Evolutionary conservation across 2,888 invertebrate species (phyloP), one percentile per base, ranked within the genome.

Genomic region (Tetheella fluctuosa): DNA sequence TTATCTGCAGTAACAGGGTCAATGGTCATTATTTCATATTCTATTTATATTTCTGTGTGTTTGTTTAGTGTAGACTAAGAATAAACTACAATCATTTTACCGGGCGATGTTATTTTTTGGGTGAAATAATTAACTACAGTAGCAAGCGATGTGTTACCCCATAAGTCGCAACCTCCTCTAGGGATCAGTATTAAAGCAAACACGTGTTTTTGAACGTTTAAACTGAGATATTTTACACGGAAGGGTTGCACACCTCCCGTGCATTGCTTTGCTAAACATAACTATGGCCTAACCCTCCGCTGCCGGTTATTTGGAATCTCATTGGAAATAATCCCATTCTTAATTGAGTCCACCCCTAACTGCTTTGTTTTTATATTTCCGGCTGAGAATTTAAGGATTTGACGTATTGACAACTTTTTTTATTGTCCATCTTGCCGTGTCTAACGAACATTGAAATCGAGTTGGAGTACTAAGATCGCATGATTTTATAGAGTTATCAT

Each of bases 121-220:
- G 62, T 54, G 52, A 59, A 61, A 66, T 83, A 83, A 88, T 86
- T 80, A 83, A 88, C 77, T 81, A 74, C 80, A 78, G 77, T 72
- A 73, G 79, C 78, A 78, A 79, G 78, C 79, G 76, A 86, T 90
- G 79, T 77, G 80, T 88, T 88, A 89, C 80, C 78, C 79, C 71
- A 20, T 48, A 48, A 48, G 48, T 48, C 48, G 73, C 69, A 74
- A 76, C 76, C 81, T 76, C 79, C 85, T 77, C 81, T 66, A 60
- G 85, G 85, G 88, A 87, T 90, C 87, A 85, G 67, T 83, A 84
- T 81, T 83, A 83, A 81, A 83, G 75, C 79, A 83, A 91, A 90
- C 92, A 93, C 83, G 84, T 93, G 92, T 90, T 90, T 79, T 79
- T 75, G 77, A 86, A 79, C 88, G 83, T 84, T 90, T 88, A 87